These are phyloP conservation scores for Sarcophilus harrisii DNA, from an alignment of 2,797 vertebrate genomes.

Conservation along the genomic window DNA sequence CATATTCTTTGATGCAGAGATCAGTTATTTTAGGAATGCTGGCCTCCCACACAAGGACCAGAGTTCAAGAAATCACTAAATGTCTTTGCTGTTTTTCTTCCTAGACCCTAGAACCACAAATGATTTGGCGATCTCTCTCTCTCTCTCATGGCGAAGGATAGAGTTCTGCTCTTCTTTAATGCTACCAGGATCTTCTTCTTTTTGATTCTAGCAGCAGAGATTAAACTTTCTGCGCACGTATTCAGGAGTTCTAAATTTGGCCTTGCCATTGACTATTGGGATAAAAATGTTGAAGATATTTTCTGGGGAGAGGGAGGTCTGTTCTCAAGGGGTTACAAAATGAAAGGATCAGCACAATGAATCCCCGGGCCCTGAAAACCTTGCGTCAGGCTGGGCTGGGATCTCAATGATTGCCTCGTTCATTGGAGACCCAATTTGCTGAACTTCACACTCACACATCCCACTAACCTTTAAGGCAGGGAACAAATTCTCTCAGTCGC, in stretches of 20 bases:
- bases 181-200: slow-evolving; percentile 40
- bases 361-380: slow-evolving; percentile 47
- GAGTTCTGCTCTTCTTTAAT: slow-evolving; percentile 5
- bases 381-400: slow-evolving; percentile 4
- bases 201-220: slow-evolving; percentile 33
- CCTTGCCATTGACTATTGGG: slow-evolving; percentile 30
- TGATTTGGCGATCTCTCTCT: slow-evolving; percentile 31
- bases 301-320: neutral
- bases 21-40: slow-evolving; percentile 74
- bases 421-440: slow-evolving; percentile 27
- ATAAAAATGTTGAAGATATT: slow-evolving; percentile 50
- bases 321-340: slow-evolving; percentile 44
- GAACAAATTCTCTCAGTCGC: slow-evolving; percentile 56
- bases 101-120: slow-evolving; percentile 56
- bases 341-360: slow-evolving; percentile 49
- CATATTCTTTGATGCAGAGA: slow-evolving; percentile 72
- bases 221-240: slow-evolving; percentile 41
- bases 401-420: neutral
- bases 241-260: slow-evolving; percentile 67
- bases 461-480: slow-evolving; percentile 36
- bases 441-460: slow-evolving; percentile 37
- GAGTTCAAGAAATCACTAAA: slow-evolving; percentile 65
- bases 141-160: slow-evolving; percentile 30
- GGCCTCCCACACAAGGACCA: slow-evolving; percentile 55
- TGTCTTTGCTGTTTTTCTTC: slow-evolving; percentile 65